Evolutionary conservation across 2,113 vertebrate genomes (phyloP).

Genomic region (Orientallactaga bullata): DNA sequence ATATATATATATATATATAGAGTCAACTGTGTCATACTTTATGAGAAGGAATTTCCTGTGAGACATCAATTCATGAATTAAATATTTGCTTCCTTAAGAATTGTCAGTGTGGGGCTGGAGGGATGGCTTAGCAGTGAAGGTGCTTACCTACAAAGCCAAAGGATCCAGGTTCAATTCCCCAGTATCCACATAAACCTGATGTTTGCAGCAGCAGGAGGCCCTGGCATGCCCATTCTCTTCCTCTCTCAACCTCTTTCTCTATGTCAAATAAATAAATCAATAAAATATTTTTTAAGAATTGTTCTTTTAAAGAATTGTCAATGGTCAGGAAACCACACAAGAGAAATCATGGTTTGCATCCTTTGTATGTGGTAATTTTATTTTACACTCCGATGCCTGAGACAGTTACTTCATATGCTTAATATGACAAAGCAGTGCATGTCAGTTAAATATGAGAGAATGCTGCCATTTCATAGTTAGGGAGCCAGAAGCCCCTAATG

Average conservation of each 20-base stretch:
- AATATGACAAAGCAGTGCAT: not conserved
- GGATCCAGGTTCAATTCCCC: too few relatives aligned
- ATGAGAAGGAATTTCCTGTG: not conserved
- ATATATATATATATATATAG: too few relatives aligned
- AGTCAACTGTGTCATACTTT: not conserved
- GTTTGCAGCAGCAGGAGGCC: too few relatives aligned
- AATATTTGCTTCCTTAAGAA: rapidly evolving
- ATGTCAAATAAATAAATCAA: too few relatives aligned
- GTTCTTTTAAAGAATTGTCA: too few relatives aligned
- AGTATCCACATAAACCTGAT: too few relatives aligned
- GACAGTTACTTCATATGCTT: not conserved
- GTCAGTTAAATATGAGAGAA: not conserved
- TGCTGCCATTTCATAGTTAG: not conserved
- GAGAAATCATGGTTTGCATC: not conserved
- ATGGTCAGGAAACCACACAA: not conserved
- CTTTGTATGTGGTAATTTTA: not conserved
- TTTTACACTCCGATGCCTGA: not conserved
- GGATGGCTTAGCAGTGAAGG: too few relatives aligned
- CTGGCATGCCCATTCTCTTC: too few relatives aligned
- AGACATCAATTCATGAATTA: not conserved
- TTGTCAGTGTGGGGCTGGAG: too few relatives aligned
- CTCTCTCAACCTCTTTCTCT: too few relatives aligned
- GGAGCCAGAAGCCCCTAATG: not conserved
- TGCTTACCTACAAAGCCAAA: too few relatives aligned
- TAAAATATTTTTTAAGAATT: too few relatives aligned